Percentiles rank a stretch among this genome's conserved stretches.
Evolutionary conservation across 2,797 vertebrate genomes (phyloP).

Genomic region (Sternotherus odoratus): DNA sequence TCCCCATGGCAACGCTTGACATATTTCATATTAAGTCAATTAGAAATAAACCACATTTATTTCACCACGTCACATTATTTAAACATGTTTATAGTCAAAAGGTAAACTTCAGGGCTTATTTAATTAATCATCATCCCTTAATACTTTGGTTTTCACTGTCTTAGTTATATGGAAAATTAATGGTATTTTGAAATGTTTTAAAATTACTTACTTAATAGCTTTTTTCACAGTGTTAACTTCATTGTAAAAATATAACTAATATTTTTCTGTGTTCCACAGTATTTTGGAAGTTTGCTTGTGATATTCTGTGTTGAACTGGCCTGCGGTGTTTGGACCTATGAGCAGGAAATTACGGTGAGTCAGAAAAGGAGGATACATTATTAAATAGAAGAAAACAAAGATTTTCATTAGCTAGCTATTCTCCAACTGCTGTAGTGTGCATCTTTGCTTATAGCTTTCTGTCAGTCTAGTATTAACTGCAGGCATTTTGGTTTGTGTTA

Average conservation of each 20-base stretch:
- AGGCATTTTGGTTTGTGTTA: not conserved
- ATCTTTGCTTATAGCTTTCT: conserved; percentile 17
- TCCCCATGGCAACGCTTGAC: not conserved
- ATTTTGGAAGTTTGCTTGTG: conserved; percentile 95
- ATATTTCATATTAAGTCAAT: not conserved
- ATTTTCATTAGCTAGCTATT: conserved; percentile 54
- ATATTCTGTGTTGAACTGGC: conserved; percentile 97
- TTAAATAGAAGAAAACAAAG: conserved; percentile 13
- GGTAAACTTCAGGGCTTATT: not conserved
- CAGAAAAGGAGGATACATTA: conserved; percentile 48
- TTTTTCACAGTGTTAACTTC: not conserved
- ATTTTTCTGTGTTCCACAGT: conserved; percentile 83
- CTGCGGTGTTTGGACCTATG: conserved; percentile 96
- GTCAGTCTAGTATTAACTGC: conserved; percentile 1
- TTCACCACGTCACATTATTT: not conserved
- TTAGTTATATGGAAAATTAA: not conserved
- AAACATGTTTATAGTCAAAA: not conserved
- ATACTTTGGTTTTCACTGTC: not conserved
- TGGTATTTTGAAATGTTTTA: not conserved
- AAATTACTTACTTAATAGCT: not conserved
- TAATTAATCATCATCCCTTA: not conserved
- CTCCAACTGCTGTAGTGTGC: conserved; percentile 48
- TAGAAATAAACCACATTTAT: not conserved
- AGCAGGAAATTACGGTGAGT: conserved; percentile 87
- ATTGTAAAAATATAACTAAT: conserved; percentile 21